These are phyloP conservation scores for Oxyscelio sp. DNA, from an alignment of 2,888 invertebrate genomes.

Conservation along the genomic window DNA sequence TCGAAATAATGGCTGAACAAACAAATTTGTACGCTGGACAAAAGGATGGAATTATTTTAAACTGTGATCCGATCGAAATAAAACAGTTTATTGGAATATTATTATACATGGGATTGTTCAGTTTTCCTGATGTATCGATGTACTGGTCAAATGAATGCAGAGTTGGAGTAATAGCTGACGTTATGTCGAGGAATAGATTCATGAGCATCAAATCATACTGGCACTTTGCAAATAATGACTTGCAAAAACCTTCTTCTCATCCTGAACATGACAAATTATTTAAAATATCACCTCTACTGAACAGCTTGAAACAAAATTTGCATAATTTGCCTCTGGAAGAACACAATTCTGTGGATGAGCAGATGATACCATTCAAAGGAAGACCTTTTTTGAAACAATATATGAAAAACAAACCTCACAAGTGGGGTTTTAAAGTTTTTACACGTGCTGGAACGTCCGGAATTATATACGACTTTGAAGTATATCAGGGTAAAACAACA, in stretches of 20 bases:
- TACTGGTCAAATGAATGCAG: constrained; percentile 14
- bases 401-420: constrained; percentile 3
- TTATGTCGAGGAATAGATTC: constrained; percentile 20
- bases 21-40: constrained; percentile 15
- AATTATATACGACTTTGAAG: constrained; percentile 32
- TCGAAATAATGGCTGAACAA: constrained; percentile 10
- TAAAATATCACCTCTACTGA: constrained; percentile 13
- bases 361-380: not conserved
- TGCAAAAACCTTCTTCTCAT: constrained; percentile 15
- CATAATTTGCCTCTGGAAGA: constrained; percentile 12
- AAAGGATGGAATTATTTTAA: constrained; percentile 23
- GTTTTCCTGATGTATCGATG: constrained; percentile 1
- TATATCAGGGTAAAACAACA: constrained; percentile 20
- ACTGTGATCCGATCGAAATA: constrained; percentile 7
- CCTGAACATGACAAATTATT: constrained; percentile 2
- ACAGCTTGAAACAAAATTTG: constrained; percentile 7
- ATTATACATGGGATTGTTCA: constrained; percentile 15
- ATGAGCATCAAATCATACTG: constrained; percentile 11
- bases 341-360: constrained; percentile 15
- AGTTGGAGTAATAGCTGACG: constrained; percentile 9
- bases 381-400: not conserved
- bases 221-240: constrained; percentile 18
- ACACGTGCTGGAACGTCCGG: constrained; percentile 19
- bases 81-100: constrained; percentile 19
- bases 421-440: constrained; percentile 26